Conservation (phyloP, 2,113 vertebrate genomes). For the Poeciliopsis occidentalis region DNA sequence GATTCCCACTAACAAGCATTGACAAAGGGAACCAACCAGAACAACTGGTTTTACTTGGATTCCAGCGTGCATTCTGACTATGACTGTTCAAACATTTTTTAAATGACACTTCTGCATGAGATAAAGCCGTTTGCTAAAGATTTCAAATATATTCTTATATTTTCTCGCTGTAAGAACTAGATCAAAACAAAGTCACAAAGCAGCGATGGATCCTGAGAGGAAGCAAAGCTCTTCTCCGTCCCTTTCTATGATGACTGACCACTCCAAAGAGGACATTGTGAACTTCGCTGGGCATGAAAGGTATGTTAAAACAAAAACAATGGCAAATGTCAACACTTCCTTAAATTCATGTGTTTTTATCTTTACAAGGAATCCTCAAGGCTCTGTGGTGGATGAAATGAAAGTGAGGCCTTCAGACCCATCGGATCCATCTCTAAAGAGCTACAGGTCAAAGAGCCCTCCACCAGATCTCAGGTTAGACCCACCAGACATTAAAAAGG, state of each 20-base stretch:
- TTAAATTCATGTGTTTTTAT: background rate
- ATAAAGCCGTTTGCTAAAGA: no score
- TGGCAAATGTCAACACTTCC: no score
- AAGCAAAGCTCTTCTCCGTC: background rate
- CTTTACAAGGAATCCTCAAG: background rate
- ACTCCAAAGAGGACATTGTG: background rate
- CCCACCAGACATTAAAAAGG: background rate
- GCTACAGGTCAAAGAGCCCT: background rate
- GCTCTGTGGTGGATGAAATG: background rate
- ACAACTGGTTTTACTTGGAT: no score
- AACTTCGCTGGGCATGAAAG: background rate
- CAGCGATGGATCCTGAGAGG: constrained; percentile 6
- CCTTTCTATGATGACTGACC: background rate
- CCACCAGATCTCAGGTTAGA: background rate
- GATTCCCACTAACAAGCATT: no score
- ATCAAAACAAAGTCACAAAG: background rate
- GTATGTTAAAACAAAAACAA: background rate
- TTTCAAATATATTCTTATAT: no score
- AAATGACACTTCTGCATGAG: no score
- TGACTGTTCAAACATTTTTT: no score
- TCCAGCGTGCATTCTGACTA: no score
- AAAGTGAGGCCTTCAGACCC: background rate
- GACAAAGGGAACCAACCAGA: no score
- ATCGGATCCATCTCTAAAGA: background rate
- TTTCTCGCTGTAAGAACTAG: no score